Conservation (phyloP, 2,797 vertebrate genomes). For the Phoebastria nigripes region DNA sequence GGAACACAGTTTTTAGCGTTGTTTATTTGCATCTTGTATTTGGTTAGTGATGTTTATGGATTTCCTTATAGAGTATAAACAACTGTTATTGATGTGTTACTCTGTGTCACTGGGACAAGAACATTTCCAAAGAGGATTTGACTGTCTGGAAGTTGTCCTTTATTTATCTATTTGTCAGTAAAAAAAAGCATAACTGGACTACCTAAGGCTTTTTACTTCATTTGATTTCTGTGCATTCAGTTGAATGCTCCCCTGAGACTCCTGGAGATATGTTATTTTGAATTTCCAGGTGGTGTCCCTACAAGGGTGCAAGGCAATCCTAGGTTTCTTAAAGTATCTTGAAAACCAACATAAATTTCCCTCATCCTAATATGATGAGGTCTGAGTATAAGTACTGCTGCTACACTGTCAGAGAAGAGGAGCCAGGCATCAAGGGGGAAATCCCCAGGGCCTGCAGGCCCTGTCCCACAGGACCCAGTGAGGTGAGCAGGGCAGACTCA, state of each 20-base stretch:
- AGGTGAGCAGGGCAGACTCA: not conserved
- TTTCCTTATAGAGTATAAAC: not conserved
- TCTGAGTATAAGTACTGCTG: not conserved
- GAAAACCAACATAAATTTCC: not conserved
- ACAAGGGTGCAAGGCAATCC: not conserved
- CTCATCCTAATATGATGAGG: not conserved
- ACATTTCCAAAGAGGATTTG: not conserved
- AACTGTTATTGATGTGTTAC: not conserved
- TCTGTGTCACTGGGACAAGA: not conserved
- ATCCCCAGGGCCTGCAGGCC: not conserved
- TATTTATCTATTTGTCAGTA: not conserved
- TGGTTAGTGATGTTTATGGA: not conserved
- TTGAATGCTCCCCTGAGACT: accelerated
- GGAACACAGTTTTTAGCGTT: not conserved
- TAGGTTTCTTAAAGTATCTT: not conserved
- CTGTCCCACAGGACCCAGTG: not conserved
- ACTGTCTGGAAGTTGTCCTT: not conserved
- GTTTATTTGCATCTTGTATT: not conserved
- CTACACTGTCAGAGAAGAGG: not conserved
- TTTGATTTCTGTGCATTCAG: not conserved
- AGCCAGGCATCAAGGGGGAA: not conserved
- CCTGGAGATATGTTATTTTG: not conserved
- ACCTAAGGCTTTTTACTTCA: not conserved
- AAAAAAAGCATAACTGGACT: not conserved
- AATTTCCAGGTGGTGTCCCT: not conserved